A percentile compares a stretch with the other conserved stretches of the same genome.
phyloP scores from a whole-genome alignment of 2,888 invertebrate species.

The Heliconius hortense region DNA sequence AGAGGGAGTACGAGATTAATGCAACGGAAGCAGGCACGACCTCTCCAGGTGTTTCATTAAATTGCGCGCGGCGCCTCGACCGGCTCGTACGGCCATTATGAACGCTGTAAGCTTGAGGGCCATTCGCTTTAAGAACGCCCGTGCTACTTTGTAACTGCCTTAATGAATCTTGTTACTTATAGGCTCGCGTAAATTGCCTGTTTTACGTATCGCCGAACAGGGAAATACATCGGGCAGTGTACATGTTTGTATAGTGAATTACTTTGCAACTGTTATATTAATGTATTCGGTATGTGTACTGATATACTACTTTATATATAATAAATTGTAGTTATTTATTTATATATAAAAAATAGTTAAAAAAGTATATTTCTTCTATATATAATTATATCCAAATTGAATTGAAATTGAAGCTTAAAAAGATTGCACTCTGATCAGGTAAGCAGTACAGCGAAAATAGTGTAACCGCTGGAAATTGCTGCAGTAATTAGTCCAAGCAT shows the following conservation, averaged over 20 bases:
- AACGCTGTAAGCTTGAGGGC: slow-evolving; percentile 79
- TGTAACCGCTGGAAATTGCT: slow-evolving; percentile 62
- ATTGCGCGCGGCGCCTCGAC: slow-evolving; percentile 75
- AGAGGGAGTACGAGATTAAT: slow-evolving; percentile 62
- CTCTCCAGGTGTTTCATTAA: slow-evolving; percentile 82
- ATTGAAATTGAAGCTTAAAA: background rate
- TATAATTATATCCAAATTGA: too few species aligned
- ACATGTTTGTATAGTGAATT: background rate
- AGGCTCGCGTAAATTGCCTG: slow-evolving; percentile 79
- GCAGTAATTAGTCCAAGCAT: slow-evolving; percentile 75
- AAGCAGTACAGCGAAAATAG: slow-evolving; percentile 58
- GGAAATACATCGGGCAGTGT: slow-evolving; percentile 60
- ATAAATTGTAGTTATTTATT: too few species aligned
- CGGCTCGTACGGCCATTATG: slow-evolving; percentile 77
- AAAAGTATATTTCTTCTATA: too few species aligned
- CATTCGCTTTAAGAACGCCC: slow-evolving; percentile 81
- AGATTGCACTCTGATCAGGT: background rate
- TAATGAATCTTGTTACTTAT: slow-evolving; percentile 82
- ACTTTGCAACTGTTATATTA: background rate
- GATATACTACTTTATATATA: too few species aligned
- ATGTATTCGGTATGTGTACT: too few species aligned
- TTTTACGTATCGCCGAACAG: slow-evolving; percentile 55
- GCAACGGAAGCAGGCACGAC: slow-evolving; percentile 75
- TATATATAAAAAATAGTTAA: too few species aligned
- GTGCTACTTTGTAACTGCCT: slow-evolving; percentile 80